Evolutionary conservation across 1,140 invertebrate genomes (phyloP).

Genomic region (Aporrectodea caliginosa): DNA sequence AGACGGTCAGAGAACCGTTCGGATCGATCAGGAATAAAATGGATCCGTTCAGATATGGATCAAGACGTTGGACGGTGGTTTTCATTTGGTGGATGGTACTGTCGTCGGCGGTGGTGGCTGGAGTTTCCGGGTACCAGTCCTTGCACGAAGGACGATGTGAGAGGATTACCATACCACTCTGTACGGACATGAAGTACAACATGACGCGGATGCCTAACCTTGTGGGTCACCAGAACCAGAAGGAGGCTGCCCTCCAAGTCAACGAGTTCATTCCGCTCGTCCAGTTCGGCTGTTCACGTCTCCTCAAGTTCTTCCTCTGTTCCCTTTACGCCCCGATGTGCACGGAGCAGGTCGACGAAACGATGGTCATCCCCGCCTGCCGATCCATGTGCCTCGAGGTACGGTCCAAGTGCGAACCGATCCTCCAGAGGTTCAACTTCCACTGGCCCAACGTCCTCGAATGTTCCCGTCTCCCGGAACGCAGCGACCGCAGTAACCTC

Average conservation of each 20-base stretch:
- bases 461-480: conserved; percentile 52
- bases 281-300: conserved; percentile 67
- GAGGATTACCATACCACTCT: conserved; percentile 85
- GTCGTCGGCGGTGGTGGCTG: background rate
- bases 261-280: conserved; percentile 39
- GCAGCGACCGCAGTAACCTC: conserved; percentile 65
- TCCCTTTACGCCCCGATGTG: conserved; percentile 94
- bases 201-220: conserved; percentile 94
- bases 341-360: conserved; percentile 52
- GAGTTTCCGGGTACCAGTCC: background rate
- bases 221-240: conserved; percentile 85
- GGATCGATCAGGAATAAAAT: background rate
- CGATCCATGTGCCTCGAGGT: conserved; percentile 56
- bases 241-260: conserved; percentile 70
- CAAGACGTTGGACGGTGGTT: background rate
- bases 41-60: background rate
- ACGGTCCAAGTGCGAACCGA: conserved; percentile 52
- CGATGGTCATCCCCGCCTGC: conserved; percentile 54
- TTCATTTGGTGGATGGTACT: background rate
- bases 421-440: conserved; percentile 52
- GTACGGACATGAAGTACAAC: conserved; percentile 89
- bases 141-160: conserved; percentile 63
- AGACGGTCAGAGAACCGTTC: background rate
- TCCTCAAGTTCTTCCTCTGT: conserved; percentile 87
- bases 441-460: conserved; percentile 52